A percentile compares a stretch with the other conserved stretches of the same genome.
Conservation (phyloP, 2,888 invertebrate genomes). For the Monochamus alternatus region DNA sequence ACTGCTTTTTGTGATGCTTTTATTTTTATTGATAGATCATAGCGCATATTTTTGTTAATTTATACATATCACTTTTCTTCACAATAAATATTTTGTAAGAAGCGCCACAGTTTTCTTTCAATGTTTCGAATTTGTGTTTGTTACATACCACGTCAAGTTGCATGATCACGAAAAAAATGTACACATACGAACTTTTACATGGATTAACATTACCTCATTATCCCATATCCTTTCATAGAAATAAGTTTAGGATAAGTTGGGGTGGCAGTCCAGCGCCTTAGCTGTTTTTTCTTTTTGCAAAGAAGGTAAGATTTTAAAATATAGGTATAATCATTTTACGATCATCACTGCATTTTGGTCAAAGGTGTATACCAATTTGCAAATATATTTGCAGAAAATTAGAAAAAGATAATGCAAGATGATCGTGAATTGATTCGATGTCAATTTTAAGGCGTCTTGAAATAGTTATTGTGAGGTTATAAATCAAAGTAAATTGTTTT, state of each 20-base stretch:
- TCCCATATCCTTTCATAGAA: constrained; percentile 32
- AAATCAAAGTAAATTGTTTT: constrained; percentile 30
- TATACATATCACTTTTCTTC: constrained; percentile 34
- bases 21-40: constrained; percentile 28
- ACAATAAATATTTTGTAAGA: constrained; percentile 39
- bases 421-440: neutral
- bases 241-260: constrained; percentile 35
- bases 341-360: neutral
- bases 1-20: constrained; percentile 35
- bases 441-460: neutral
- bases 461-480: constrained; percentile 34
- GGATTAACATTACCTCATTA: constrained; percentile 43
- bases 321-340: neutral
- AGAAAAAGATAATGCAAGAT: neutral
- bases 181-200: constrained; percentile 49
- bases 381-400: no score
- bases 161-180: constrained; percentile 40
- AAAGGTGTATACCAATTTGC: neutral
- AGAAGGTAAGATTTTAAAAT: constrained; percentile 22
- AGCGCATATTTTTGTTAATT: constrained; percentile 38
- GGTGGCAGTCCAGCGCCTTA: constrained; percentile 8
- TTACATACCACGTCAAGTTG: constrained; percentile 26
- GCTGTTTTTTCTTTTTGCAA: neutral
- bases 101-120: constrained; percentile 23
- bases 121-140: constrained; percentile 35